These are phyloP conservation scores for Polydrusus cervinus DNA, from an alignment of 2,888 invertebrate genomes.

Conservation along the genomic window DNA sequence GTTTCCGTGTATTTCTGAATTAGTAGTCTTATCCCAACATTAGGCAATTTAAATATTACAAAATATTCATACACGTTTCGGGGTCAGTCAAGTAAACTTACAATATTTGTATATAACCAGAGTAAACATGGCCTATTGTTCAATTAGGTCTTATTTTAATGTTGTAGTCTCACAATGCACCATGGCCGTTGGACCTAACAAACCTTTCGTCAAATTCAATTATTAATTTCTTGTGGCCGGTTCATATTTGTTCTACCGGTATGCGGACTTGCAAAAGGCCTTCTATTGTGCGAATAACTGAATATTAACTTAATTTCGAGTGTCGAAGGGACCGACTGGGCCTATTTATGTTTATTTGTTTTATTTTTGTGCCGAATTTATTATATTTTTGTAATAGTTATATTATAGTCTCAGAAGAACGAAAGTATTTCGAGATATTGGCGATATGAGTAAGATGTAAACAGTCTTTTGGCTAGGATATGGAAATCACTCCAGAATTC, in stretches of 20 bases:
- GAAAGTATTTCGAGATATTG: too few species aligned
- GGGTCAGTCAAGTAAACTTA: slow-evolving; percentile 40
- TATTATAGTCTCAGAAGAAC: too few species aligned
- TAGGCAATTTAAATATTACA: slow-evolving; percentile 4
- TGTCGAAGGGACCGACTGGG: slow-evolving; percentile 29
- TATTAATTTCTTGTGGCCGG: slow-evolving; percentile 49
- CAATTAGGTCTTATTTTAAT: slow-evolving; percentile 45
- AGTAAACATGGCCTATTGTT: slow-evolving; percentile 46
- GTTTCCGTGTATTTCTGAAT: too few species aligned
- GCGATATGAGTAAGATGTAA: too few species aligned
- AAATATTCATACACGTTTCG: slow-evolving; percentile 12
- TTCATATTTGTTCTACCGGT: slow-evolving; percentile 41
- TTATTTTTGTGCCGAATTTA: slow-evolving; percentile 26
- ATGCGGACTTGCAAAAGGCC: slow-evolving; percentile 32
- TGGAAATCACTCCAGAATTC: too few species aligned
- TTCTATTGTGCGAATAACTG: slow-evolving; percentile 41
- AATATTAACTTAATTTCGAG: slow-evolving; percentile 42
- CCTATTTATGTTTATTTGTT: slow-evolving; percentile 19
- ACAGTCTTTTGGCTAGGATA: too few species aligned
- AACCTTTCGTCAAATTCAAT: slow-evolving; percentile 50
- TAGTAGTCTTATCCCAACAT: not conserved
- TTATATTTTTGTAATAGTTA: not conserved
- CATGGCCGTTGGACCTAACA: slow-evolving; percentile 31
- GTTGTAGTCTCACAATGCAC: slow-evolving; percentile 42
- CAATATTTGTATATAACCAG: slow-evolving; percentile 44